These are phyloP conservation scores for Corythornis madagascariensis DNA, from an alignment of 2,113 vertebrate species.

Conservation along the genomic window DNA sequence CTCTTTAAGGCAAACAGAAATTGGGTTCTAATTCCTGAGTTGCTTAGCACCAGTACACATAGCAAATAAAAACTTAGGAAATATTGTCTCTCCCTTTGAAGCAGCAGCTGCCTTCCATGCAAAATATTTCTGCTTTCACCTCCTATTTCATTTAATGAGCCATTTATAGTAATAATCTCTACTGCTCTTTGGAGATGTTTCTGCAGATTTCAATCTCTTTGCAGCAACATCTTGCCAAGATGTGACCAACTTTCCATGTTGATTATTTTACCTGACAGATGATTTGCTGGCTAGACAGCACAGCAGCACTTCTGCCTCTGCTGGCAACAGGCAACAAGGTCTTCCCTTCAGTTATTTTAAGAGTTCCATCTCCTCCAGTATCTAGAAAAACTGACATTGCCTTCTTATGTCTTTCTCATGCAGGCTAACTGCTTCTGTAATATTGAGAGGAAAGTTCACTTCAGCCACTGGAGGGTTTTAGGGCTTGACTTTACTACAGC, in stretches of 20 bases:
- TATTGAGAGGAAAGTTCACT: neutral
- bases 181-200: neutral
- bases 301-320: neutral
- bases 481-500: neutral
- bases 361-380: neutral
- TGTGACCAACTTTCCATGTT: neutral
- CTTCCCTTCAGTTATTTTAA: neutral
- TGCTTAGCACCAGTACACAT: conserved; percentile 46
- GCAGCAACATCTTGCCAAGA: neutral
- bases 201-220: neutral
- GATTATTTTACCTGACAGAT: neutral
- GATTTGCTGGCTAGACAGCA: neutral
- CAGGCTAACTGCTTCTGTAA: neutral
- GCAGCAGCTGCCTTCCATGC: neutral
- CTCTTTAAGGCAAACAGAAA: conserved; percentile 66
- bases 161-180: neutral
- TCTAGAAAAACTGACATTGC: neutral
- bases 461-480: neutral
- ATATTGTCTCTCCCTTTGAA: neutral
- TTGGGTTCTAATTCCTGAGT: conserved; percentile 57
- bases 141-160: neutral
- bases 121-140: conserved; percentile 1
- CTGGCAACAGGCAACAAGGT: neutral
- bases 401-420: neutral
- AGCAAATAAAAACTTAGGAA: conserved; percentile 13